A percentile compares a stretch with the other conserved stretches of the same genome.
Evolutionary conservation across 37 sponge, comb jelly and placozoan genomes (phyloP).

Genomic region (Chondrosia reniformis): DNA sequence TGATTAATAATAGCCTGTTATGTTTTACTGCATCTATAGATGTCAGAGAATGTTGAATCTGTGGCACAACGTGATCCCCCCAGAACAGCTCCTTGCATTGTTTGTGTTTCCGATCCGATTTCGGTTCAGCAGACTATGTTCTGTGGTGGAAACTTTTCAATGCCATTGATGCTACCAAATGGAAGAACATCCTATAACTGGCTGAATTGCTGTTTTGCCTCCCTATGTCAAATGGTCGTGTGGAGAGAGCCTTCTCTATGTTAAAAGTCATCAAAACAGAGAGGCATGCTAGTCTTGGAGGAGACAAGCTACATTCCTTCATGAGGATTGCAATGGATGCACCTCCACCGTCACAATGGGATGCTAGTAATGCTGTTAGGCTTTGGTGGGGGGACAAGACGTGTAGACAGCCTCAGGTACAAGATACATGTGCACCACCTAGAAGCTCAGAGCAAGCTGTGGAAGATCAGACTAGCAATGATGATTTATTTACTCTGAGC

Average conservation of each 20-base stretch:
- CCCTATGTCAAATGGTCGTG: too few species aligned
- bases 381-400: background rate
- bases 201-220: slow-evolving; percentile 43
- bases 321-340: background rate
- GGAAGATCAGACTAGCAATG: background rate
- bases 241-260: background rate
- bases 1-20: background rate
- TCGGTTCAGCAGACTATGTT: slow-evolving; percentile 4
- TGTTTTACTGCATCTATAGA: background rate
- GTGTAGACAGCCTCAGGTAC: background rate
- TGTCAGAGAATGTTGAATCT: slow-evolving; percentile 5
- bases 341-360: background rate
- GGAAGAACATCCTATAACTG: slow-evolving; percentile 32
- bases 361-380: background rate
- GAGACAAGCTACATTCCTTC: background rate
- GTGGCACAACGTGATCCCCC: slow-evolving; percentile 14
- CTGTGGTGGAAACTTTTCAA: slow-evolving; percentile 65
- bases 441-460: too few species aligned
- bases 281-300: background rate
- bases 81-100: slow-evolving; percentile 17
- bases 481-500: background rate
- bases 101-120: background rate
- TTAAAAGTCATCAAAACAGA: background rate
- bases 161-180: slow-evolving; percentile 30
- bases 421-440: background rate